Evolutionary conservation across 2,113 vertebrate species (phyloP), one percentile per base, ranked within the genome.

Genomic region (Gnathonemus longibarbis): DNA sequence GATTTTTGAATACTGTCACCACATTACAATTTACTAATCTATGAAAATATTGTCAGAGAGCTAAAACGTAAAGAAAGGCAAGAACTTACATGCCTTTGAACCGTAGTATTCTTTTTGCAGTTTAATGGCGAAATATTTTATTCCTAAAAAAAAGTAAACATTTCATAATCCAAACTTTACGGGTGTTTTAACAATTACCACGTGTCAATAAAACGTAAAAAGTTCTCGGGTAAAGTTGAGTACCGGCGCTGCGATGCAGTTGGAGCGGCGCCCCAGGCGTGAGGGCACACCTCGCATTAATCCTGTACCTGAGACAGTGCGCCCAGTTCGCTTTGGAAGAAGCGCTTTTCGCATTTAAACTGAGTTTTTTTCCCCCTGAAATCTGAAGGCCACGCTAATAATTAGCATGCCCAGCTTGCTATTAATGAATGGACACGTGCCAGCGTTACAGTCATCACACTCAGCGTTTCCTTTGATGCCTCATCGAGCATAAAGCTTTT

Each of bases 381-480:
- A 93, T 91, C 91, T 91, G 88, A 91, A 93, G 93, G 93, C 91
- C 90, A 90, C 92, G 88, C 93, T 95, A 95, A 93, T 92, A 94
- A 94, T 93, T 93, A 94, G 92, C 92, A 86, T 91, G 93, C 91
- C 94, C 93, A 93, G 93, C 93, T 94, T 90, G 74, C 88, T 94
- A 95, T 96, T 96, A 95, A 96, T 94, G 87, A 94, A 96, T 92
- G 94, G 94, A 94, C 49, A 0, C 93, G 92, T 92, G 92, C 91
- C 93, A 95, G 95, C 93, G 94, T 92, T 95, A 95, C 95, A 95
- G 94, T 96, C 96, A 95, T 94, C 93, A 95, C 94, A 95, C 95
- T 95, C 92, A 95, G 93, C 92, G 66, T 88, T 94, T 92, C 93
- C 96, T 98, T 97, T 97, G 96, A 97, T 96, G 96, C 94, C 90